Conservation (phyloP, 2,888 invertebrate genomes). For the Pachycephus smyrnensis region DNA sequence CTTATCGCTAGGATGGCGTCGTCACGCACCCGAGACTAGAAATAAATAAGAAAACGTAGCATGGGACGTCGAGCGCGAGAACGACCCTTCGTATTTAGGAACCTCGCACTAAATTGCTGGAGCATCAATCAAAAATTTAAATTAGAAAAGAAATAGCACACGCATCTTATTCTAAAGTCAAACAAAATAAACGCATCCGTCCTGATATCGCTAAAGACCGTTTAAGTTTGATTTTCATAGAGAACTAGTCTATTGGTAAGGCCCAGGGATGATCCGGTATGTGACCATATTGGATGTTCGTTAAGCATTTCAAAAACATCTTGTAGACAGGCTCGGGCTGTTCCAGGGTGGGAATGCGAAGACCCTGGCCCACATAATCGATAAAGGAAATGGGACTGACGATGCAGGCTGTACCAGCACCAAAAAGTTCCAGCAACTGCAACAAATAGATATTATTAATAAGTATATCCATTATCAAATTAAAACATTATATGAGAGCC, state of each 20-base stretch:
- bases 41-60: neutral
- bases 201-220: neutral
- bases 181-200: neutral
- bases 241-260: slow-evolving; percentile 71
- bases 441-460: slow-evolving; percentile 42
- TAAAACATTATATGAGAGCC: neutral
- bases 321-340: slow-evolving; percentile 79
- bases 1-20: neutral
- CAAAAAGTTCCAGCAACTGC: slow-evolving; percentile 95
- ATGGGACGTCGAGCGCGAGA: neutral
- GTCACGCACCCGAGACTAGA: neutral
- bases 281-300: slow-evolving; percentile 91
- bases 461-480: neutral
- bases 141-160: neutral
- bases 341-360: slow-evolving; percentile 80
- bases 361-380: slow-evolving; percentile 77
- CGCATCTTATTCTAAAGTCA: neutral
- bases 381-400: slow-evolving; percentile 93
- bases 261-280: slow-evolving; percentile 84
- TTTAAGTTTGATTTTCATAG: neutral
- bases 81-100: neutral
- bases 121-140: neutral
- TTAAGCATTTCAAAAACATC: slow-evolving; percentile 80
- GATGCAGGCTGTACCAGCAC: slow-evolving; percentile 97
- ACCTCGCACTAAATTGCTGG: neutral